Percentiles rank a stretch among this genome's conserved stretches.
phyloP scores from a whole-genome alignment of 2,888 invertebrate genomes.

The Himalopsyche anomala region DNA sequence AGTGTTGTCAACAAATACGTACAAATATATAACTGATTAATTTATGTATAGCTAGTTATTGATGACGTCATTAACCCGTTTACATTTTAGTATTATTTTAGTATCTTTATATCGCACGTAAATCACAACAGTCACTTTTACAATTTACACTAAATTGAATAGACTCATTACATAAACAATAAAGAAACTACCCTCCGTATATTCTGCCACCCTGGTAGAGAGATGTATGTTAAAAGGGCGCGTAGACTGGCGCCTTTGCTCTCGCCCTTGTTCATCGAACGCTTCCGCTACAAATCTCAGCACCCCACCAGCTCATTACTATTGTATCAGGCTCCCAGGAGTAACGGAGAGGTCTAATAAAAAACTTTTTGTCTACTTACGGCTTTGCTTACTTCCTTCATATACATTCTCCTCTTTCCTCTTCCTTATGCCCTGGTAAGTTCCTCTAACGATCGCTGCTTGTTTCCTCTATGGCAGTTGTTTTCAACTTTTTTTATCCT shows the following conservation, averaged over 20 bases:
- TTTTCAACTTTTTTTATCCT: slow-evolving; percentile 41
- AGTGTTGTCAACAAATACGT: no score
- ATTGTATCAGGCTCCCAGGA: slow-evolving; percentile 53
- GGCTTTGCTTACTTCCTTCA: slow-evolving; percentile 53
- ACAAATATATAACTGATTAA: no score
- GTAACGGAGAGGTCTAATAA: slow-evolving; percentile 60
- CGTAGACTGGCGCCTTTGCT: slow-evolving; percentile 55
- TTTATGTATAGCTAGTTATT: no score
- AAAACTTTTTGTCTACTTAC: slow-evolving; percentile 61
- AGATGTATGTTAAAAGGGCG: slow-evolving; percentile 21
- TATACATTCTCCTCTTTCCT: slow-evolving; percentile 58
- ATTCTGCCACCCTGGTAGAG: slow-evolving; percentile 27
- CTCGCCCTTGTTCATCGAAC: slow-evolving; percentile 58
- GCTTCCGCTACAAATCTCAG: slow-evolving; percentile 64
- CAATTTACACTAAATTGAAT: slow-evolving; percentile 37
- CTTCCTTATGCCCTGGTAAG: slow-evolving; percentile 52
- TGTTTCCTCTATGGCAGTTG: slow-evolving; percentile 46
- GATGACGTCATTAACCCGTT: no score
- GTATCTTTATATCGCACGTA: not conserved
- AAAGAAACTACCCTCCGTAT: slow-evolving; percentile 30
- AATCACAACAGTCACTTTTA: not conserved
- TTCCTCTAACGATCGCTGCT: slow-evolving; percentile 53
- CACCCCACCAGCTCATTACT: slow-evolving; percentile 62
- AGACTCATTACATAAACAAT: slow-evolving; percentile 40
- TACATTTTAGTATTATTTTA: not conserved